Base-by-base conservation (phyloP, 2,888 invertebrate species). In the Nomada lathburiana region DNA sequence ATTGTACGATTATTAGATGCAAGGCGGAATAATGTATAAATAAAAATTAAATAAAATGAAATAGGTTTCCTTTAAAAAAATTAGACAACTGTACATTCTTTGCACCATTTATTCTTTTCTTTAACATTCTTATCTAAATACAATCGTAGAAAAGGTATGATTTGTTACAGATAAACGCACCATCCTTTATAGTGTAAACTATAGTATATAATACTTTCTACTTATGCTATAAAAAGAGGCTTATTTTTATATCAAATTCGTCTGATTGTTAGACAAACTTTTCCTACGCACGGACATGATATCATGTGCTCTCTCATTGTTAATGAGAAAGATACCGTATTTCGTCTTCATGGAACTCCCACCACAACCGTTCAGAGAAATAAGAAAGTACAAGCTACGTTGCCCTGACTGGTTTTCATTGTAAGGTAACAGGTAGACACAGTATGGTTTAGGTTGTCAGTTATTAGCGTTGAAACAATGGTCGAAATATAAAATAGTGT, bases 381-480 rank as follows among this genome's bases (percentile, higher is more conserved):
- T 88, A 87, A 91, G 92, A 91, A 91, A 91, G 92, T 90, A 86
- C 76, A 74, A 71, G 76, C 44, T 47, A 79, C 84, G 83, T 84
- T 86, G 84, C 87, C 88, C 87, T 86, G 86, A 77, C 78, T 75
- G 82, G 76, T 72, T 83, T 74, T 77, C 60, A 76, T 81, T 55
- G 64, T 72, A 72, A 82, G 70, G 73, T 78, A 80, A 75, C 84
- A 86, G 87, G 87, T 85, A 82, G 62, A 59, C 81, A 64, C 77
- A 72, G 80, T 71, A 87, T 83, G 77, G 67, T 76, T 80, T 83
- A 78, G 81, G 69, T 83, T 55, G 59, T n/a, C 52, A 52, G 11
- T 11, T 69, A 53, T 42, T 23, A 20, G 10, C 13, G n/a, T 60
- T 20, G 13, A 36, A 70, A 20, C 5, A 44, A 20, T 5, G 16